These are phyloP conservation scores for Metaphire vulgaris DNA, from an alignment of 1,140 invertebrate species.

Conservation along the genomic window DNA sequence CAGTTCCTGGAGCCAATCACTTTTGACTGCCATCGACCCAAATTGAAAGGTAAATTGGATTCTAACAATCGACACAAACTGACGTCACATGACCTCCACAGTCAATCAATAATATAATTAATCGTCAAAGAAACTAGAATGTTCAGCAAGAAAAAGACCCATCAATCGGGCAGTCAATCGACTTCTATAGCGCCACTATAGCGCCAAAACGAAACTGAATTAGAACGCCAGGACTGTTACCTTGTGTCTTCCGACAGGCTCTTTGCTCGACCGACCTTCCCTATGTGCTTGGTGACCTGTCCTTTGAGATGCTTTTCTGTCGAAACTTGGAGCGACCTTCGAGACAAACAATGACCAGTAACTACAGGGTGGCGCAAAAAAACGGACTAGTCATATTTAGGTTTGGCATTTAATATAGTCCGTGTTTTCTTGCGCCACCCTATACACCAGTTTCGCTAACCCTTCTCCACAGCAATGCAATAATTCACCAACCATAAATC, in stretches of 20 bases:
- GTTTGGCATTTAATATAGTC: too few relatives aligned
- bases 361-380: too few relatives aligned
- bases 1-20: conserved; percentile 27
- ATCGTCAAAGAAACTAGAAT: too few relatives aligned
- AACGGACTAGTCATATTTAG: neutral
- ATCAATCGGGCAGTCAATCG: too few relatives aligned
- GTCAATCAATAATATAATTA: too few relatives aligned
- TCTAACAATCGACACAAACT: neutral
- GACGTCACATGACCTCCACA: too few relatives aligned
- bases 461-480: neutral
- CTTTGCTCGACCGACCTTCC: neutral
- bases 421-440: neutral
- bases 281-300: neutral
- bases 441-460: neutral
- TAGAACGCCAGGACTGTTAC: too few relatives aligned
- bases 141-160: too few relatives aligned
- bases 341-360: neutral
- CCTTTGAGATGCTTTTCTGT: neutral
- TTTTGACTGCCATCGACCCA: conserved; percentile 9
- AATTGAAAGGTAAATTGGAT: conserved; percentile 17
- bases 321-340: neutral
- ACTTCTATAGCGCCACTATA: too few relatives aligned
- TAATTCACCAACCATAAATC: neutral
- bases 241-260: too few relatives aligned
- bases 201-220: too few relatives aligned